Evolutionary conservation across 2,888 invertebrate species (phyloP).

Genomic region (Pterostichus madidus): DNA sequence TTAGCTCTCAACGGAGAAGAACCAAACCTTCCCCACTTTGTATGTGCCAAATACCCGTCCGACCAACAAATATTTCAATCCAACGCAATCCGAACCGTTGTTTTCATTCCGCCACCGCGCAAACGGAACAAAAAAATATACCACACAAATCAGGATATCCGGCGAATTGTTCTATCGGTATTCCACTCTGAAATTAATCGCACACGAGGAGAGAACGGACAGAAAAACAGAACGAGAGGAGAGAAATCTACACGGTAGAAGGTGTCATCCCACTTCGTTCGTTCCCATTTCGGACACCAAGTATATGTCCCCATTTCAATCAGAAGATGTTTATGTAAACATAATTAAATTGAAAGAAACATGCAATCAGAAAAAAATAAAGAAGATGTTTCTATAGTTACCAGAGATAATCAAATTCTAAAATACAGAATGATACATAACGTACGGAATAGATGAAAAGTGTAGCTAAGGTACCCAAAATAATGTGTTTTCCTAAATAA

Average conservation of each 20-base stretch:
- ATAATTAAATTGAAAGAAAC: too few relatives aligned
- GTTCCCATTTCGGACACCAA: neutral
- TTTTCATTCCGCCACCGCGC: constrained; percentile 29
- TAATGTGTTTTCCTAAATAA: too few relatives aligned
- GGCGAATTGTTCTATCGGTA: constrained; percentile 47
- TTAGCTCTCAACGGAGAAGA: neutral
- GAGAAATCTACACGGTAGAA: neutral
- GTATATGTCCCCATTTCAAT: too few relatives aligned
- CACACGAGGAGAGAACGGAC: constrained; percentile 7
- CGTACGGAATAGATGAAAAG: too few relatives aligned
- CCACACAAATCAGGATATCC: constrained; percentile 62
- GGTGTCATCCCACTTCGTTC: neutral
- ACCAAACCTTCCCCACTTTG: neutral
- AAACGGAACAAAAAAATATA: constrained; percentile 42
- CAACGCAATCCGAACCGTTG: constrained; percentile 14
- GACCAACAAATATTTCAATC: constrained; percentile 19
- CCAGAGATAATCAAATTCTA: too few relatives aligned
- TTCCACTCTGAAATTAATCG: neutral
- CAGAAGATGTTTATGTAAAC: too few relatives aligned
- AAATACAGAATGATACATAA: too few relatives aligned
- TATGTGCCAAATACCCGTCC: constrained; percentile 37
- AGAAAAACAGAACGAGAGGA: constrained; percentile 10
- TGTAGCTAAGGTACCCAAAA: too few relatives aligned
- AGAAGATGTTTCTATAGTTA: too few relatives aligned
- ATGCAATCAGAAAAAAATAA: too few relatives aligned